Conservation (phyloP, 2,113 vertebrate species). For the Otocyon megalotis region DNA sequence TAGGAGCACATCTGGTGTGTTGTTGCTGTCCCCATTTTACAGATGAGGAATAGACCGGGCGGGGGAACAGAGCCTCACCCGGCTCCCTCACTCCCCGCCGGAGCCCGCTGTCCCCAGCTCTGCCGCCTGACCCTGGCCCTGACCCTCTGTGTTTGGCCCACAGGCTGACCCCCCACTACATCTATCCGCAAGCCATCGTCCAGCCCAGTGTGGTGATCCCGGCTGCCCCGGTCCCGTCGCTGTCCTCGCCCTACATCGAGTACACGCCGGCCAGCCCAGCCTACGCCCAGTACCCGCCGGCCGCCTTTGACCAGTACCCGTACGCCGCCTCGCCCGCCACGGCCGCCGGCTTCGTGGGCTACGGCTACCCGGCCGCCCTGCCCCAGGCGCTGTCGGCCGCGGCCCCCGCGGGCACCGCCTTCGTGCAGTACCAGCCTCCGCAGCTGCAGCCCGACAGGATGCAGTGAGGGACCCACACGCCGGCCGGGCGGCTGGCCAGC, state of each 20-base stretch:
- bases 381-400: constrained; percentile 85
- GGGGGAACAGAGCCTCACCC: accelerated
- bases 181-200: constrained; percentile 94
- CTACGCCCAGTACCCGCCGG: constrained; percentile 93
- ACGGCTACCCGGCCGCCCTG: constrained; percentile 88
- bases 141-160: constrained; percentile 63
- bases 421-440: constrained; percentile 94
- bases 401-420: constrained; percentile 85
- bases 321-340: constrained; percentile 93
- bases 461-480: constrained; percentile 87
- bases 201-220: constrained; percentile 96
- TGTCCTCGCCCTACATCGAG: constrained; percentile 94
- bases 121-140: neutral
- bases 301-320: constrained; percentile 95
- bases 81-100: neutral
- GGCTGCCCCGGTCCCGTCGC: constrained; percentile 90
- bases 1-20: accelerated
- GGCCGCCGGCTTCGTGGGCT: constrained; percentile 92
- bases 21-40: accelerated
- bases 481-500: neutral
- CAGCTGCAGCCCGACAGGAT: constrained; percentile 96
- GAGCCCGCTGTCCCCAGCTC: neutral
- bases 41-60: neutral
- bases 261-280: constrained; percentile 91
- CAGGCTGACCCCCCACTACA: constrained; percentile 94